phyloP scores from a whole-genome alignment of 92 coral and sea anemone genomes.

The Plumapathes pennacea region DNA sequence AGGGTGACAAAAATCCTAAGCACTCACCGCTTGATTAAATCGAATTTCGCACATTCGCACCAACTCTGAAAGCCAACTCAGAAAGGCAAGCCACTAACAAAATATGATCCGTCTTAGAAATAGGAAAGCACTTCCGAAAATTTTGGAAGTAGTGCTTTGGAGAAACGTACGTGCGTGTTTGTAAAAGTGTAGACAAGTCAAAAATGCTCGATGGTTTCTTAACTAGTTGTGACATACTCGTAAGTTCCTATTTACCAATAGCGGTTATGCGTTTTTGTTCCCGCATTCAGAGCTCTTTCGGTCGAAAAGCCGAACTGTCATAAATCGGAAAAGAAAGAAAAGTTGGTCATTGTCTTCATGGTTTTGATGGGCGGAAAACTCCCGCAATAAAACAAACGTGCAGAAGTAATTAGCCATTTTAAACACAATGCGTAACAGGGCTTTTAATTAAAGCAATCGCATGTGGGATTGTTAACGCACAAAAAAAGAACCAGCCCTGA shows the following conservation, averaged over 20 bases:
- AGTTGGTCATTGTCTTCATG: slow-evolving; percentile 1
- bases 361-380: slow-evolving; percentile 74
- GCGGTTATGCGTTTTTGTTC: slow-evolving; percentile 22
- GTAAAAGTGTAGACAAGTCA: no score
- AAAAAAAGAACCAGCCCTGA: no score
- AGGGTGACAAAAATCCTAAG: slow-evolving; percentile 55
- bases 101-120: no score
- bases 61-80: no score
- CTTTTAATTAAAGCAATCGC: no score
- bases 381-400: slow-evolving; percentile 56
- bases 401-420: slow-evolving; percentile 52
- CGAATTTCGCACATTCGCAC: background rate
- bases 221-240: no score
- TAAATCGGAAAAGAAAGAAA: slow-evolving; percentile 37
- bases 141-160: no score
- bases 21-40: slow-evolving; percentile 27
- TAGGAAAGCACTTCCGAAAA: no score
- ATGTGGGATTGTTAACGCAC: no score
- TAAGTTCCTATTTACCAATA: slow-evolving; percentile 42
- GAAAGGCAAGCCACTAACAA: no score
- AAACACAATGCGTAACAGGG: slow-evolving; percentile 55
- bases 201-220: no score
- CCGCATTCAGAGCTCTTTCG: slow-evolving; percentile 8
- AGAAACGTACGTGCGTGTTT: no score
- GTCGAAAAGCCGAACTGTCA: slow-evolving; percentile 21